Base-by-base conservation (phyloP, 2,113 vertebrate genomes). In the Tinamus guttatus region DNA sequence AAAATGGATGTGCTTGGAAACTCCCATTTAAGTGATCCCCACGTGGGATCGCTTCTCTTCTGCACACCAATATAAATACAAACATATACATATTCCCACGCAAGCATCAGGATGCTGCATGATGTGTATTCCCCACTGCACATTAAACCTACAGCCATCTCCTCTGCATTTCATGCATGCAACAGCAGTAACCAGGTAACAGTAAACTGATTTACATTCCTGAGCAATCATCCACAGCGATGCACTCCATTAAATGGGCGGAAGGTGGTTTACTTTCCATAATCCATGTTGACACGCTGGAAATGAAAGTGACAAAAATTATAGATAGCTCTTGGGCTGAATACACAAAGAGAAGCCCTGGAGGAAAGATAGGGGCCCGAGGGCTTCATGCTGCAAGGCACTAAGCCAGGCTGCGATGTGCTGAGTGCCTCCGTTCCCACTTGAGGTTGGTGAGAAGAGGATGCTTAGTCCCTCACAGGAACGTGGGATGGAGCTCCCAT, bases 151-250 rank as follows among this genome's bases (percentile, higher is more conserved):
- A 67, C 36, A 52, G 71, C 77, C 65, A 32, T 54, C 45, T 96
- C 45, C 58, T 71, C 73, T 92, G 58, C 27, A 2, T 83, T 81
- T 89, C 79, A 28, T 28, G 20, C 5, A 2, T 65, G 56, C 77
- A 71, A 43, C 84, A 89, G 85, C 84, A 77, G 91, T 97, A 97
- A 93, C 92, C 92, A 97, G 96, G 96, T 96, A 95, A 88, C 94
- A 73, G 70, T 74, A 89, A 94, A 90, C 86, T 95, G 74, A 65
- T 78, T 91, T 54, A 67, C 73, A 87, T 78, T 92, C 92, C 1
- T 4, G 77, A 76, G 51, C 1, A n/a, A 96, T 74, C 78, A 93
- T 90, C 84, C 1, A 0, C 49, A 68, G 73, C 59, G 71, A 88
- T 84, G 63, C 67, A 52, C 70, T 77, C 77, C 87, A 91, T 58